These are phyloP conservation scores for Melanophora roralis DNA, from an alignment of 2,888 invertebrate genomes.

Conservation along the genomic window DNA sequence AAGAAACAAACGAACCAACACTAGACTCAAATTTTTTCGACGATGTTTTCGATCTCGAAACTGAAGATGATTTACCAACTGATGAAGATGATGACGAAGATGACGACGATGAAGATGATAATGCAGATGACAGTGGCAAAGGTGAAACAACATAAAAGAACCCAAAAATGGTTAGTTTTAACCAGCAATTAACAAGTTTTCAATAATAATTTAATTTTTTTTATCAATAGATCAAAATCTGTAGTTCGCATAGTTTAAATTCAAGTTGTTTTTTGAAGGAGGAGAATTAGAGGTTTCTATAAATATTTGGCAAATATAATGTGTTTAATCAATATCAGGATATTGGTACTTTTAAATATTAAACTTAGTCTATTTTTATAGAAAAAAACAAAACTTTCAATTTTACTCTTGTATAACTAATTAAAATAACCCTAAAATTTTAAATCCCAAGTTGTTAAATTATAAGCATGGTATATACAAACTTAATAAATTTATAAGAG, in stretches of 20 bases:
- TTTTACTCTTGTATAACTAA: slow-evolving; percentile 12
- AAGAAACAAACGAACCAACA: slow-evolving; percentile 88
- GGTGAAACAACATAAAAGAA: slow-evolving; percentile 85
- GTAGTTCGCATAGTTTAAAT: background rate
- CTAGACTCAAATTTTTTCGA: slow-evolving; percentile 97
- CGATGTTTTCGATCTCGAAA: slow-evolving; percentile 93
- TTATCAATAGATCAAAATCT: background rate
- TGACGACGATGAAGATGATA: slow-evolving; percentile 65
- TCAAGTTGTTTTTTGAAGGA: too few species aligned
- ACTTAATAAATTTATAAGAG: slow-evolving; percentile 11
- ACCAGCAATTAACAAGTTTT: background rate
- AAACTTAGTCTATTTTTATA: slow-evolving; percentile 21
- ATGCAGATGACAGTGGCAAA: slow-evolving; percentile 89
- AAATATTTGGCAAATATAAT: slow-evolving; percentile 26
- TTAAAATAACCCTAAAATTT: slow-evolving; percentile 30
- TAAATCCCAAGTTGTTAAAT: slow-evolving; percentile 49
- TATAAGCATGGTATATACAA: slow-evolving; percentile 1
- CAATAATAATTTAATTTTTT: background rate
- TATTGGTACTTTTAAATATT: slow-evolving; percentile 28
- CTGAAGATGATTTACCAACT: slow-evolving; percentile 83
- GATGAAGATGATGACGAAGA: slow-evolving; percentile 83
- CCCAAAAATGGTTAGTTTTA: background rate
- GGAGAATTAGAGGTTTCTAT: slow-evolving; percentile 1
- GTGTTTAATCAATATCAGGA: slow-evolving; percentile 52
- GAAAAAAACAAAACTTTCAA: slow-evolving; percentile 21